Conservation (phyloP, 2,113 vertebrate species). For the Pteronura brasiliensis region DNA sequence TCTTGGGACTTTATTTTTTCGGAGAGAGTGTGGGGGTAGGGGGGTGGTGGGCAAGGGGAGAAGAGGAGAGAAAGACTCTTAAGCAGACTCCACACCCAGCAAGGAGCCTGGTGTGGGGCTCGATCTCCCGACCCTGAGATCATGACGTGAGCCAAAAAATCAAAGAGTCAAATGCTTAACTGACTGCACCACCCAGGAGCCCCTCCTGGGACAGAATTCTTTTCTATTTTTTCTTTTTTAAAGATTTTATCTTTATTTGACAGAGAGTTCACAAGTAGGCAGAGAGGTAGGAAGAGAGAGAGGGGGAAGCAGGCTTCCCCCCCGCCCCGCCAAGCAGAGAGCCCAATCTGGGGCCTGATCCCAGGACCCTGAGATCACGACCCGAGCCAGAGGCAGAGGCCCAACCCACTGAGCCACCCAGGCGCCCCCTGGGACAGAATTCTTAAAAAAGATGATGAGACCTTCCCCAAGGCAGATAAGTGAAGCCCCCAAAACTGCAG, state of each 20-base stretch:
- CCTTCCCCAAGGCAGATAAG: not conserved
- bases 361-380: not conserved
- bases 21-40: not conserved
- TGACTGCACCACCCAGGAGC: too few species aligned
- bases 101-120: not conserved
- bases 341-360: not conserved
- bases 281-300: too few species aligned
- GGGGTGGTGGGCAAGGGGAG: not conserved
- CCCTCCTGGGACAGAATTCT: too few species aligned
- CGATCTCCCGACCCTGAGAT: not conserved
- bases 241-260: too few species aligned
- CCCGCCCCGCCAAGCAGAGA: not conserved
- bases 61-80: not conserved
- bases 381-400: not conserved
- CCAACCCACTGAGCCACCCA: not conserved
- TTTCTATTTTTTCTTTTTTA: too few species aligned
- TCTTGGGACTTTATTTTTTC: not conserved
- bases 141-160: not conserved
- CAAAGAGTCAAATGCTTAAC: too few species aligned
- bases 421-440: not conserved
- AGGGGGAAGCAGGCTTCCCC: too few species aligned
- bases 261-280: too few species aligned
- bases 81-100: not conserved
- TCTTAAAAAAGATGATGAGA: not conserved
- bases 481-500: not conserved